These are phyloP conservation scores for Rhimphoctona megacephalus DNA, from an alignment of 2,888 invertebrate species.

Conservation along the genomic window DNA sequence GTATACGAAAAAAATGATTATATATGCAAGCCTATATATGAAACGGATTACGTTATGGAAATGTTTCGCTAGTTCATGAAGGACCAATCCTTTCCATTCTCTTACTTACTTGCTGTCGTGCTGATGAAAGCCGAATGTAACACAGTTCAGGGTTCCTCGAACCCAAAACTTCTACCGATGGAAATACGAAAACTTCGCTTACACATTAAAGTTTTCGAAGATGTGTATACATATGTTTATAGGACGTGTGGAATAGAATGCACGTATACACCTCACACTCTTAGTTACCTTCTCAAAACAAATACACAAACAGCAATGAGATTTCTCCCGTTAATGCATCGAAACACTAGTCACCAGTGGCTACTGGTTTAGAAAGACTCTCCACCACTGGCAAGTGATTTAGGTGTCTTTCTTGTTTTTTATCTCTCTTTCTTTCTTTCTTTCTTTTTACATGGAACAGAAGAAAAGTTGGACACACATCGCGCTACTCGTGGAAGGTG, in stretches of 20 bases:
- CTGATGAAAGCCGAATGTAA: background rate
- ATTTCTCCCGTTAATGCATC: constrained; percentile 54
- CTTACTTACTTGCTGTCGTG: background rate
- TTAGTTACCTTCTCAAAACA: background rate
- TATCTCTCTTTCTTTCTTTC: constrained; percentile 14
- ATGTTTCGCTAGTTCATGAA: background rate
- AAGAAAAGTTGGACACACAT: constrained; percentile 22
- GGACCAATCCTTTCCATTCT: constrained; percentile 1
- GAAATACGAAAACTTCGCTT: constrained; percentile 41
- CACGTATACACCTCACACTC: constrained; percentile 28
- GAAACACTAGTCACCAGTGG: constrained; percentile 63
- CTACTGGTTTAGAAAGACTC: constrained; percentile 53
- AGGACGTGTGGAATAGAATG: background rate
- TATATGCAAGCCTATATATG: too few relatives aligned
- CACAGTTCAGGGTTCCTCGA: constrained; percentile 5
- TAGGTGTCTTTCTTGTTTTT: constrained; percentile 28
- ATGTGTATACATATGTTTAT: constrained; percentile 3
- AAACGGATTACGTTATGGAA: background rate
- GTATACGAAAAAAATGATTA: too few relatives aligned
- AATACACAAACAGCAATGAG: constrained; percentile 35
- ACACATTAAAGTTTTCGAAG: constrained; percentile 41
- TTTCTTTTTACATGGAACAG: background rate
- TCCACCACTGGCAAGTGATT: constrained; percentile 38
- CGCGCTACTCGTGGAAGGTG: constrained; percentile 62
- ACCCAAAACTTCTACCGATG: constrained; percentile 37